Evolutionary conservation across 2,113 vertebrate species (phyloP), one percentile per base, ranked within the genome.

Genomic region (Arvicanthis niloticus): DNA sequence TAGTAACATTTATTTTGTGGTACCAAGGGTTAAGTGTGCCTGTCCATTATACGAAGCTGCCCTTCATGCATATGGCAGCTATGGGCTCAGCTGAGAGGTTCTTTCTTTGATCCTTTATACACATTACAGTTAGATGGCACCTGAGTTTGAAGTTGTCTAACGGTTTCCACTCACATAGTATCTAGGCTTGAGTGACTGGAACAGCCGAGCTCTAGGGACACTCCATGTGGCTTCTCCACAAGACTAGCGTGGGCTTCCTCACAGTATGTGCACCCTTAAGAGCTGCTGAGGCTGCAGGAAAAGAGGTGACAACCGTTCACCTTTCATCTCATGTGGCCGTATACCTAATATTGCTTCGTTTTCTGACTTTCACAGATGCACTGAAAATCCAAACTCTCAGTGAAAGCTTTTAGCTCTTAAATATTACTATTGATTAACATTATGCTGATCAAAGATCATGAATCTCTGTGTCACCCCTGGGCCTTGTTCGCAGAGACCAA

Each of bases 321-420:
- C 91, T n/a, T 91, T 76, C 5, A 62, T 60, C 24, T 31, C 40
- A 24, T 53, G 5, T 68, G 40, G 60, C 31, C 34, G 5, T 77
- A 3, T 37, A 22, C 60, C 53, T 60, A n/a, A 9, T 16, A 24
- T 75, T 67, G 34, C 68, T 89, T 84, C 12, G 42, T 92, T 89
- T 81, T 78, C 51, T 94, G 70, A 86, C 80, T 90, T 97, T 88
- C 26, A n/a, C 62, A 89, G n/a, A 90, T 1, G 77, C 31, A 11
- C n/a, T 87, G 48, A 81, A 95, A 88, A 77, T 70, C 91, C 65
- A 82, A 93, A 75, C 68, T 95, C 72, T 95, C 88, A 34, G 10
- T 78, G 56, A 88, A 88, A n/a, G 70, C 22, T 67, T n/a, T 7
- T 89, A 68, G 72, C 75, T 87, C 70, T 82, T 10, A 81, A 91